Base-by-base conservation (phyloP, 1,140 invertebrate genomes). In the Doryteuthis pealeii region DNA sequence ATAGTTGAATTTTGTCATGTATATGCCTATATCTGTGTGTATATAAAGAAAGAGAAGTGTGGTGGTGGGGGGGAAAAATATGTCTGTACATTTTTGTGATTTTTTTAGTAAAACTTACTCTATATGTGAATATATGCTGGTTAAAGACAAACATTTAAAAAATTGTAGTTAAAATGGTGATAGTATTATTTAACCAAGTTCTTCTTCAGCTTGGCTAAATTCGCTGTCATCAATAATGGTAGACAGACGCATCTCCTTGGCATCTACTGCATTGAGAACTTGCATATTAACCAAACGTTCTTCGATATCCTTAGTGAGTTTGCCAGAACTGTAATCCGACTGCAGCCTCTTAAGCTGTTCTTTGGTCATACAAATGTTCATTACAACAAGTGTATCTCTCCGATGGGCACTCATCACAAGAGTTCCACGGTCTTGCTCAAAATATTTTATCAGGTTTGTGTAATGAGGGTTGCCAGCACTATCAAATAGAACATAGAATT, bases 361-460 rank as follows among this genome's bases (percentile, higher is more conserved):
- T 12, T n/a, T 22, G 1, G 75, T 79, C 80, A 81, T 81, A 72
- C 81, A 85, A 66, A 85, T 85, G 62, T 77, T 80, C 67, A 77
- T 74, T 8, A 85, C 74, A 40, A 74, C 54, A 28, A 85, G 71
- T 5, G 71, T 67, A 30, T 76, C 65, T 22, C 62, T 73, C 32
- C 80, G 76, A 45, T 74, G 72, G 10, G 80, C 75, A 15, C 79
- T 74, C 14, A 85, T 68, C 28, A 84, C 77, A 18, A 85, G 70
- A 0, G 80, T 80, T 12, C 82, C 81, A 22, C 80, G 74, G n/a
- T 82, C 79, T 73, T 84, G 82, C 74, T 85, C 84, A 70, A 85
- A 81, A 77, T 85, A 83, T 74, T 82, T 85, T 32, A 83, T 75
- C 6, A 84, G 74, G 28, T 79, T 68, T 14, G 76, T 79, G 18